These are phyloP conservation scores for Spodoptera exigua DNA, from an alignment of 2,888 invertebrate species.

Conservation along the genomic window DNA sequence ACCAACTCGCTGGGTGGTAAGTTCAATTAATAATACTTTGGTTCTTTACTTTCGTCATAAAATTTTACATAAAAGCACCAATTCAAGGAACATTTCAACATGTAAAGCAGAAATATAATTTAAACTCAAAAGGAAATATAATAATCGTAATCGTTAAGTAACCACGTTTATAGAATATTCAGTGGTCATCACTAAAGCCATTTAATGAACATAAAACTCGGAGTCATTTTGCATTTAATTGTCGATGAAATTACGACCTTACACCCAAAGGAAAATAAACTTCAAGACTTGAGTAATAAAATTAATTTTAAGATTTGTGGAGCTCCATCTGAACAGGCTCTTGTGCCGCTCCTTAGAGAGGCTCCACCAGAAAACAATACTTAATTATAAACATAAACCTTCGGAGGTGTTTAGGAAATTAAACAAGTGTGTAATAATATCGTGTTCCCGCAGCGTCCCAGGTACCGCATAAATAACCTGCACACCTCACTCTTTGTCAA, in stretches of 20 bases:
- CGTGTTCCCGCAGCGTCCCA: constrained; percentile 65
- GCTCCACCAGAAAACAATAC: constrained; percentile 59
- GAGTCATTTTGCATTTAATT: constrained; percentile 16
- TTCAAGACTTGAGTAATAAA: constrained; percentile 15
- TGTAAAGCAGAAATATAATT: too few species aligned
- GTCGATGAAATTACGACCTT: constrained; percentile 21
- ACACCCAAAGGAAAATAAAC: constrained; percentile 17
- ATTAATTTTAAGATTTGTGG: constrained; percentile 38
- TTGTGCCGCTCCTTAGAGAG: constrained; percentile 26
- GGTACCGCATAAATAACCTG: constrained; percentile 71
- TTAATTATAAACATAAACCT: constrained; percentile 65
- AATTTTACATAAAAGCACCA: too few species aligned
- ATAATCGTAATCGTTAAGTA: too few species aligned
- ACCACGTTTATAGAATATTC: neutral
- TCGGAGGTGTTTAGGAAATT: constrained; percentile 69
- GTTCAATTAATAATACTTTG: too few species aligned
- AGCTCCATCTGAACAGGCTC: constrained; percentile 20
- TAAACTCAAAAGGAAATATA: too few species aligned
- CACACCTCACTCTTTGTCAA: constrained; percentile 61
- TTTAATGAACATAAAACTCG: neutral
- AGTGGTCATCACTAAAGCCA: constrained; percentile 3
- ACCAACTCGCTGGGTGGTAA: too few species aligned
- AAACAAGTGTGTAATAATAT: constrained; percentile 77
- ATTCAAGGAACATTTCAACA: too few species aligned
- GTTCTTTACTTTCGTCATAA: too few species aligned